Evolutionary conservation across 2,113 vertebrate genomes (phyloP), one percentile per base, ranked within the genome.

Genomic region (Rhinoderma darwinii): DNA sequence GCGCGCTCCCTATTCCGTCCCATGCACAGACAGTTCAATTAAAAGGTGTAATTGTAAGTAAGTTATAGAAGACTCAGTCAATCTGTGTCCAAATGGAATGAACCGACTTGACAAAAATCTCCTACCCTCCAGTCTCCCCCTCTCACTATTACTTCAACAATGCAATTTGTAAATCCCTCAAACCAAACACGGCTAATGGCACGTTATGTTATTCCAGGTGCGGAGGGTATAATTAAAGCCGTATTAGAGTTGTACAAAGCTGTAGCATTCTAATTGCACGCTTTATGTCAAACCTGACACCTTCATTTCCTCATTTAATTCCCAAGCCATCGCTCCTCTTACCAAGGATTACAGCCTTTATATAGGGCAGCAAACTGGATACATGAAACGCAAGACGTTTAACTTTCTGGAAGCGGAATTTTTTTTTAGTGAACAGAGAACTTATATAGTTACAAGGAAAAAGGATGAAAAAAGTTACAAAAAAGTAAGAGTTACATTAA

Each of bases 141-240:
- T 70, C 35, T 18, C 18, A 14, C 39, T 66, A 41, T 20, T 25
- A 76, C 27, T 47, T 30, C 75, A 68, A 86, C 75, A 86, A 86
- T 86, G 61, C 74, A 50, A 79, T 86, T 74, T 74, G 77, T 74
- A 74, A 35, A 80, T 80, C 66, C 50, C 85, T 73, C 37, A 87
- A 61, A 74, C 51, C 50, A 87, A 82, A 54, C 37, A 35, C 68
- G 32, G 17, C 54, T 61, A 82, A 73, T 87, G 77, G 63, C 39
- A 30, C 44, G 44, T 86, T 87, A 74, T 44, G 35, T 66, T 74
- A 81, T 43, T 81, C 39, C 66, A 82, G 77, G 85, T 35, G 85
- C 35, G 73, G 15, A 32, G 85, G 51, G 85, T 59, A 59, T 74
- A 82, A 87, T 87, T 87, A 87, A 43, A 82, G 37, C 37, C 74